Base-by-base conservation (phyloP, 2,113 vertebrate species). In the Dendropsophus ebraccatus region DNA sequence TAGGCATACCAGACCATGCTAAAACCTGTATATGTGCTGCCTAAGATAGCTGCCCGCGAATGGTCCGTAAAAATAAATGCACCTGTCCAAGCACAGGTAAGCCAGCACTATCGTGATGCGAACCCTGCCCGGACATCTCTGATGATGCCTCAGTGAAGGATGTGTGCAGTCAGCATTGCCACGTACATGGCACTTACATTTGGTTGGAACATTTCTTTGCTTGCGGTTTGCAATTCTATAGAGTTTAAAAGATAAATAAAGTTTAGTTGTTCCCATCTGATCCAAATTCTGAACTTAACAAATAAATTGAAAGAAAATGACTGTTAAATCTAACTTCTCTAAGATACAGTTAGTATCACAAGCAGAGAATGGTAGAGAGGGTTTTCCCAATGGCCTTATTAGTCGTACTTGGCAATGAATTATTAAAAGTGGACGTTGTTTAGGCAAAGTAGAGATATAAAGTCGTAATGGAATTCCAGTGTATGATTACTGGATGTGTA, bases 371-470 rank as follows among this genome's bases (percentile, higher is more conserved):
- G 16, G 32, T 1, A 7, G 50, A 37, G 14, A 7, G n/a, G 4
- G 25, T 70, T 84, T 75, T 74, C 69, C 70, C 35, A 47, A 0
- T 45, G 1, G 69, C 23, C 35, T 41, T 21, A 72, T 70, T 56
- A 37, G 47, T 19, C 7, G 25, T 35, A 32, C 50, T 54, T 25
- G 49, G 21, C 47, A n/a, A 28, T 74, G 25, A 72, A 74, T 84
- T 74, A 84, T 74, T 76, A 75, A 84, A 47, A 76, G 41, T 49
- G 54, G 56, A 76, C 54, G 35, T 76, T 84, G 37, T 58, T 30
- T 70, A 82, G 80, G 67, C 45, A 82, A 70, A 82, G 70, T 32
- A 41, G 70, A 84, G 67, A 30, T 37, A 75, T 84, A 60, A 74
- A 84, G 32, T 75, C 21, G 23, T 74, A 75, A 75, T 75, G 82